These are phyloP conservation scores for Orchestia grillus DNA, from an alignment of 1,140 invertebrate genomes.

Conservation along the genomic window DNA sequence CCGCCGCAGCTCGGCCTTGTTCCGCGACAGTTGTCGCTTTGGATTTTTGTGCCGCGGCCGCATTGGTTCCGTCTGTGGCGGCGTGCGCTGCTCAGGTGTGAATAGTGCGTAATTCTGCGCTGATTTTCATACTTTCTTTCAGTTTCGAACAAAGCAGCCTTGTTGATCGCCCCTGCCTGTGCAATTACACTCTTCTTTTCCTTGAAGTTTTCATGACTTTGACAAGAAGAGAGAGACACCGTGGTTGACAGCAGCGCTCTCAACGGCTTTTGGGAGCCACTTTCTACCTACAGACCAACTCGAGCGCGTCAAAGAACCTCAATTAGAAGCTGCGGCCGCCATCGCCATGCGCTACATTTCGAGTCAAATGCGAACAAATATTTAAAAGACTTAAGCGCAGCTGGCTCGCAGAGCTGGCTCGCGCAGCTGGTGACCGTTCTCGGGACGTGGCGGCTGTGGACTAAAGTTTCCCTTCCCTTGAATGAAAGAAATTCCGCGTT, in stretches of 20 bases:
- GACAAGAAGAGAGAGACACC: not conserved
- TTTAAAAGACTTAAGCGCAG: not conserved
- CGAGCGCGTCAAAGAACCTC: not conserved
- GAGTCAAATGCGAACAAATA: not conserved
- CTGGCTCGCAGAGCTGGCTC: not conserved
- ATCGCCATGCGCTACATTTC: not conserved
- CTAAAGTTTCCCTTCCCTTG: not conserved
- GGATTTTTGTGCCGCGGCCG: not conserved
- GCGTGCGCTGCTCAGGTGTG: not conserved
- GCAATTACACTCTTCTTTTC: not conserved
- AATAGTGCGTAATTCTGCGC: constrained; percentile 25
- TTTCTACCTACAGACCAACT: not conserved
- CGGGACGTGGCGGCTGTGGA: not conserved
- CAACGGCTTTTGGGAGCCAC: not conserved
- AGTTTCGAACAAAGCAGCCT: not conserved
- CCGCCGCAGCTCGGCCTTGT: not conserved
- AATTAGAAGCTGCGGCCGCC: not conserved
- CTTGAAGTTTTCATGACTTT: not conserved
- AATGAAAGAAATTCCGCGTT: not conserved
- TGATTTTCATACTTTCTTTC: constrained; percentile 52
- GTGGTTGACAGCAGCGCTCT: not conserved
- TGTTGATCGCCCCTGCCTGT: not conserved
- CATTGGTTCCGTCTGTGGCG: not conserved
- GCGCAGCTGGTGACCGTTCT: not conserved
- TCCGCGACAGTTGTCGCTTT: not conserved